Evolutionary conservation across 2,113 vertebrate genomes (phyloP).

Genomic region (Crypturellus undulatus): DNA sequence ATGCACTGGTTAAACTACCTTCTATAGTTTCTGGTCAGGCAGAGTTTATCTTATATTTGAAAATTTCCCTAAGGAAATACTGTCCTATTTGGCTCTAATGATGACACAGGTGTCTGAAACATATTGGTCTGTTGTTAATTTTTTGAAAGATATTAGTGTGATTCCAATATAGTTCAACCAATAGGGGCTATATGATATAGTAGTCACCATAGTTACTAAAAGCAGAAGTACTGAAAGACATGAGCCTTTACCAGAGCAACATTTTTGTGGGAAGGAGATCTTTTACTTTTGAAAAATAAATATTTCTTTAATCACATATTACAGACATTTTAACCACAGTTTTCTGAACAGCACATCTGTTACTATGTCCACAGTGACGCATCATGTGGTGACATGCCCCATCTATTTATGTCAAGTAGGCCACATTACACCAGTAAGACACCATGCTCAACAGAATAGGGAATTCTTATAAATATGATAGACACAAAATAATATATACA

Average conservation of each 20-base stretch:
- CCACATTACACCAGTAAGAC: not conserved
- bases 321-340: not conserved
- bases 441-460: not conserved
- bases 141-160: not conserved
- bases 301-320: conserved; percentile 59
- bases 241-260: not conserved
- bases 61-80: not conserved
- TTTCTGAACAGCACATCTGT: conserved; percentile 54
- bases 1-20: not conserved
- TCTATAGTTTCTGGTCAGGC: not conserved
- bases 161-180: not conserved
- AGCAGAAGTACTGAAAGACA: not conserved
- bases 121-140: not conserved
- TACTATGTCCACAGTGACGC: conserved; percentile 28
- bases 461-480: not conserved
- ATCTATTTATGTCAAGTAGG: conserved; percentile 48
- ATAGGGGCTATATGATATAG: not conserved
- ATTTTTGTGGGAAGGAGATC: conserved; percentile 51
- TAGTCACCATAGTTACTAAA: conserved; percentile 11
- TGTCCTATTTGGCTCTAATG: not conserved
- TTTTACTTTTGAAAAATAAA: conserved; percentile 60
- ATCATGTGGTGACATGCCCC: conserved; percentile 27
- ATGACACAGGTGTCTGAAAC: not conserved
- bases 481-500: not conserved
- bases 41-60: not conserved